Conservation (phyloP, 2,113 vertebrate species). For the Ctenodactylus gundi region DNA sequence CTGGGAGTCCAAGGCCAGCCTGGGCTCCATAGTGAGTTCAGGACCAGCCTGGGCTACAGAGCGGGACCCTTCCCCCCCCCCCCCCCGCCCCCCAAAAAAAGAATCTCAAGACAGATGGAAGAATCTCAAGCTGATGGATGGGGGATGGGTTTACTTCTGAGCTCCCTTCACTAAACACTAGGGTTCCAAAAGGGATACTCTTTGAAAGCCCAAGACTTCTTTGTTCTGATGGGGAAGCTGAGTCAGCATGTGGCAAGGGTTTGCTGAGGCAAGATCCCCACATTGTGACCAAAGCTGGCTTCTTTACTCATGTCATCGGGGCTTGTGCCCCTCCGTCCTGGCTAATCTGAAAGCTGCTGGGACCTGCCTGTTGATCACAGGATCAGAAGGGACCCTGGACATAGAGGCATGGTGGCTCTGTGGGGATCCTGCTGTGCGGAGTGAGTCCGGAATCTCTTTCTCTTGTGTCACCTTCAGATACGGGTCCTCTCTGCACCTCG, state of each 20-base stretch:
- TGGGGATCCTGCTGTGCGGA: not conserved
- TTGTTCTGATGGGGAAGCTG: not conserved
- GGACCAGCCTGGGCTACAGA: too few species aligned
- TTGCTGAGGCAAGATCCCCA: not conserved
- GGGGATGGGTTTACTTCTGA: too few species aligned
- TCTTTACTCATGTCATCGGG: accelerated
- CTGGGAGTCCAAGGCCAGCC: too few species aligned
- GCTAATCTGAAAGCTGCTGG: accelerated
- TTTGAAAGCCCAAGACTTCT: not conserved
- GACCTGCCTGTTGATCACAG: not conserved
- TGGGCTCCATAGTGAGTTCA: too few species aligned
- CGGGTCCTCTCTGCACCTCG: not conserved
- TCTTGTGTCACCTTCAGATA: accelerated
- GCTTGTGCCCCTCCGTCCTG: not conserved
- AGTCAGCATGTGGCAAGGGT: not conserved
- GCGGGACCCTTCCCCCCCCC: too few species aligned
- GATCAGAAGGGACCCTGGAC: not conserved
- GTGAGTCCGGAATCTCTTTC: not conserved
- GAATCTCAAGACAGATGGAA: not conserved
- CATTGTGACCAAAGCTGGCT: not conserved
- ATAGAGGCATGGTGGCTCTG: not conserved
- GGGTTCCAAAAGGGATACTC: not conserved
- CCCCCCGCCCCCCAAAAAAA: too few species aligned
- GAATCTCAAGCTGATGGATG: too few species aligned
- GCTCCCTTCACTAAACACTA: not conserved